Evolutionary conservation across 2,797 vertebrate genomes (phyloP), one percentile per base, ranked within the genome.

Genomic region (Zalophus californianus): DNA sequence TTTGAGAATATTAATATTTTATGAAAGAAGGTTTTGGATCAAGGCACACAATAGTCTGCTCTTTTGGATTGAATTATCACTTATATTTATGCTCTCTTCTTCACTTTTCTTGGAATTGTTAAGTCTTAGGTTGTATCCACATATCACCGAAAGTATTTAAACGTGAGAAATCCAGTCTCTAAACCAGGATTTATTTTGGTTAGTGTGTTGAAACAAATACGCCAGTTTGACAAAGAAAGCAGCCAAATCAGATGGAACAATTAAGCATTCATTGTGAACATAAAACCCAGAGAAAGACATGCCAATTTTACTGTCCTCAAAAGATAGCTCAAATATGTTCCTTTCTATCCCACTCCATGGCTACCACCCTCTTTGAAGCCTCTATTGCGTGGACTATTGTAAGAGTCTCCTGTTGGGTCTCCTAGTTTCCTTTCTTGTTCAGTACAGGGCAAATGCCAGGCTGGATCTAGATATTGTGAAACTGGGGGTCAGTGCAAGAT

Each of bases 1-100:
- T 90, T 94, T 68, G 58, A 86, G 21, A 64, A 72, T 96, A 86
- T 96, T 92, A 94, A 96, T 93, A 95, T 92, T 92, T 97, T 72
- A 90, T 73, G 32, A 96, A 96, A 64, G 3, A 56, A 70, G 15
- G 11, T 68, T 93, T 97, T 91, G 41, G 73, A 91, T 89, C 96
- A 91, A 96, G 68, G n/a, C 18, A 96, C 64, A n/a, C 35, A 68
- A 25, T 62, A 93, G 23, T 52, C 27, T 93, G 35, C 16, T 87
- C 16, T 75, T 95, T 89, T 92, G 50, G 78, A 75, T 62, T 66
- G 54, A 95, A 77, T 96, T 88, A 89, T 86, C 85, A 92, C 64
- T 75, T 83, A 68, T 70, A 56, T 96, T 58, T 90, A 84, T 94
- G 35, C 14, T 95, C 7, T 32, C 58, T 72, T 95, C 35, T 91